Evolutionary conservation across 2,888 invertebrate species (phyloP).

Genomic region (Drosophila testacea): DNA sequence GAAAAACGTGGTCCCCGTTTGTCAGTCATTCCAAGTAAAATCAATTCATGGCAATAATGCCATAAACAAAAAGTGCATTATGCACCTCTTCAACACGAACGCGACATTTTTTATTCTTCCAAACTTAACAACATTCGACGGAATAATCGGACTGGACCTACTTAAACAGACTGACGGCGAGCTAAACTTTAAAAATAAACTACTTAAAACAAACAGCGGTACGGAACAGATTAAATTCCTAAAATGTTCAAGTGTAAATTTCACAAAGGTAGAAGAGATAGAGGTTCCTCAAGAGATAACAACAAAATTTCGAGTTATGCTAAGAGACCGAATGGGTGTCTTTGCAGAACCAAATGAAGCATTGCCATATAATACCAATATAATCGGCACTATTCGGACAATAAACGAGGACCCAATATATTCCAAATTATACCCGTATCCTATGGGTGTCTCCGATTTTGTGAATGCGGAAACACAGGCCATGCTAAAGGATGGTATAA

Average conservation of each 20-base stretch:
- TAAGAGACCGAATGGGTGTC: not conserved
- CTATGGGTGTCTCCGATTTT: conserved; percentile 2
- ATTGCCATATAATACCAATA: not conserved
- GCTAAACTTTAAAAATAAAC: no score
- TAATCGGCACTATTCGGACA: not conserved
- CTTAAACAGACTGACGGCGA: no score
- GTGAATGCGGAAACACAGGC: not conserved
- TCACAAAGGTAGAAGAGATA: not conserved
- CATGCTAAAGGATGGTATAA: not conserved
- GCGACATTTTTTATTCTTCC: no score
- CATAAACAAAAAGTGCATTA: no score
- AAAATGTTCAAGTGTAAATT: not conserved
- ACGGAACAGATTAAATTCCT: not conserved
- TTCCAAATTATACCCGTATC: conserved; percentile 1
- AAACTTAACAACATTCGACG: no score
- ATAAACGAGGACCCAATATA: not conserved
- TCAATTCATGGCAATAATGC: no score
- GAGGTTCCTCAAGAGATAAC: not conserved
- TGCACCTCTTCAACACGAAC: no score
- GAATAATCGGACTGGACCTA: no score
- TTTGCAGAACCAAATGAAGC: conserved; percentile 1
- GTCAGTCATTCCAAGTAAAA: no score
- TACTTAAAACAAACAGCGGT: no score
- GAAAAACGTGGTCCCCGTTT: not conserved
- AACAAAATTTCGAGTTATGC: not conserved